phyloP scores from a whole-genome alignment of 2,888 invertebrate species.

The Calephelis perditalis region DNA sequence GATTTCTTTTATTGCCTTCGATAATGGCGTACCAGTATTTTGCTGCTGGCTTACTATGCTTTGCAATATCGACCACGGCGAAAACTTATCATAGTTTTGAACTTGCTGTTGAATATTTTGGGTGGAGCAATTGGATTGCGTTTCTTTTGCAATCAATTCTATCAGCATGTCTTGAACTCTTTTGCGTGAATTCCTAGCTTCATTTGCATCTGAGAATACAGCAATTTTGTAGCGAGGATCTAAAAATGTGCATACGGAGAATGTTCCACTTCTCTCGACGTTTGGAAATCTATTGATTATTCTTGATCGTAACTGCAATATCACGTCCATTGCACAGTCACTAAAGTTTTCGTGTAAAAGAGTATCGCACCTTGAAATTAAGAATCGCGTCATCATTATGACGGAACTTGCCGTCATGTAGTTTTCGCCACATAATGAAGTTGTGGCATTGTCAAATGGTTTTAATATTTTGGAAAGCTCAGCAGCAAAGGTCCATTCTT shows the following conservation, averaged over 20 bases:
- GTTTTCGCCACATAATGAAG: slow-evolving; percentile 31
- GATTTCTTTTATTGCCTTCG: slow-evolving; percentile 27
- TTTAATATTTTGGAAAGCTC: slow-evolving; percentile 30
- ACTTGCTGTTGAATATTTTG: too few relatives aligned
- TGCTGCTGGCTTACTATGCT: too few relatives aligned
- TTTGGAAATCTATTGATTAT: too few relatives aligned
- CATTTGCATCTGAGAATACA: slow-evolving; percentile 25
- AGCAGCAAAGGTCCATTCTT: slow-evolving; percentile 28
- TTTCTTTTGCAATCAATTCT: not conserved
- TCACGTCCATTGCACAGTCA: slow-evolving; percentile 14
- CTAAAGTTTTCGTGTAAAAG: slow-evolving; percentile 19
- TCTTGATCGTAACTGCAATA: slow-evolving; percentile 7
- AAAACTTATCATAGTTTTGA: not conserved
- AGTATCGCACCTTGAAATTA: slow-evolving; percentile 27
- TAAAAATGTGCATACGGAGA: slow-evolving; percentile 27
- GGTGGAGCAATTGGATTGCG: too few relatives aligned
- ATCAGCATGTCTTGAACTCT: slow-evolving; percentile 23
- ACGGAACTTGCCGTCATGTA: slow-evolving; percentile 32
- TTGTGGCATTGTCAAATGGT: slow-evolving; percentile 33
- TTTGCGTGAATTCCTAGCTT: slow-evolving; percentile 24
- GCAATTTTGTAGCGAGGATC: slow-evolving; percentile 29
- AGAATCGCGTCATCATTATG: slow-evolving; percentile 31
- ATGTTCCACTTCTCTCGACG: slow-evolving; percentile 27
- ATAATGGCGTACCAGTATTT: not conserved
- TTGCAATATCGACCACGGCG: slow-evolving; percentile 21